These are phyloP conservation scores for Rhabdomys dilectus DNA, from an alignment of 2,113 vertebrate species.

Conservation along the genomic window DNA sequence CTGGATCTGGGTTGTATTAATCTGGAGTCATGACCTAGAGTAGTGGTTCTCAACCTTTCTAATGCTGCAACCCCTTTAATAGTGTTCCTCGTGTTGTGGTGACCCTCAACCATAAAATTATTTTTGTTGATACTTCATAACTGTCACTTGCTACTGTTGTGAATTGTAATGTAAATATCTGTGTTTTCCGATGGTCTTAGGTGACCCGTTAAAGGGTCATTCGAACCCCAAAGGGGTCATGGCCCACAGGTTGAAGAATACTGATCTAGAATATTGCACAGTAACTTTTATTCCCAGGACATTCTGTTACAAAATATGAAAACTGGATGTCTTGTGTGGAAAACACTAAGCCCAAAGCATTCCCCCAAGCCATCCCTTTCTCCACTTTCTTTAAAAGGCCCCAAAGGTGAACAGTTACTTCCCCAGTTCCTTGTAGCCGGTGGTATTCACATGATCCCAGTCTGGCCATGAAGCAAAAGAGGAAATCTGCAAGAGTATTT, in stretches of 20 bases:
- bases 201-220: not conserved
- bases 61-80: not conserved
- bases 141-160: not conserved
- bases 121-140: not conserved
- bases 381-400: not conserved
- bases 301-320: not conserved
- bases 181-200: not conserved
- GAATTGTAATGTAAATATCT: not conserved
- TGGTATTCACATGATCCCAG: not conserved
- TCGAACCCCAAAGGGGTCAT: not conserved
- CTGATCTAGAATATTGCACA: not conserved
- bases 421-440: not conserved
- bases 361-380: not conserved
- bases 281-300: not conserved
- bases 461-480: not conserved
- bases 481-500: not conserved
- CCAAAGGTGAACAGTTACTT: not conserved
- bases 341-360: not conserved
- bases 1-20: not conserved
- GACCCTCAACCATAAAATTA: not conserved
- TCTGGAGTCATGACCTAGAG: not conserved
- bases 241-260: not conserved
- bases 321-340: not conserved
- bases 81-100: not conserved
- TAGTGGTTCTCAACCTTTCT: not conserved